Evolutionary conservation across 1,140 invertebrate genomes (phyloP).

Genomic region (Calephelis nemesis): DNA sequence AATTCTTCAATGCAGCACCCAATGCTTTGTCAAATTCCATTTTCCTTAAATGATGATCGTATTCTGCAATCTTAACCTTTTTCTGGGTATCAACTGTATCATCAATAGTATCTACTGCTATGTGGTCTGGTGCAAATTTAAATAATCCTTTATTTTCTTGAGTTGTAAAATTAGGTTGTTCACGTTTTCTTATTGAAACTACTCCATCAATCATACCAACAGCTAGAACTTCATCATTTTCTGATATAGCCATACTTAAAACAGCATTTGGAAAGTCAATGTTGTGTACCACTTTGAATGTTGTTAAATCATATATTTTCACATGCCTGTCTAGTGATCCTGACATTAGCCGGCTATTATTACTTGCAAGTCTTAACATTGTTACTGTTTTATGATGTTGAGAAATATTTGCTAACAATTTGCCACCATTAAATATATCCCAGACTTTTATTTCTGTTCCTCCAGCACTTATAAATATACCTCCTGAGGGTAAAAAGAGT

Average conservation of each 20-base stretch:
- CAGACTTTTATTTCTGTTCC: constrained; percentile 95
- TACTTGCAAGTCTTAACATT: constrained; percentile 87
- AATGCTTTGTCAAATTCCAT: constrained; percentile 92
- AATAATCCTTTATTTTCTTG: constrained; percentile 63
- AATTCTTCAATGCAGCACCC: constrained; percentile 83
- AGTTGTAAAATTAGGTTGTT: constrained; percentile 76
- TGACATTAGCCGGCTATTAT: constrained; percentile 91
- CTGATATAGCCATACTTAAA: constrained; percentile 90
- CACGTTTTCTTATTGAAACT: constrained; percentile 90
- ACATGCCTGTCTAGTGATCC: constrained; percentile 96
- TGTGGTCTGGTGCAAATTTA: constrained; percentile 80
- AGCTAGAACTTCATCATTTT: constrained; percentile 90
- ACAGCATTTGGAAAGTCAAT: constrained; percentile 95
- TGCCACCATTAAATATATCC: constrained; percentile 93
- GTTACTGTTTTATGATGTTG: constrained; percentile 97
- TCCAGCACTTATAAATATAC: constrained; percentile 94
- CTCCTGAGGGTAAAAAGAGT: constrained; percentile 92
- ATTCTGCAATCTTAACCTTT: constrained; percentile 76
- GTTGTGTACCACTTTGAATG: constrained; percentile 93
- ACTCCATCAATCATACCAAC: constrained; percentile 96
- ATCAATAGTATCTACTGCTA: constrained; percentile 76
- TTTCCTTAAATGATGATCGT: constrained; percentile 87
- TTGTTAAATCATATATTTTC: constrained; percentile 94
- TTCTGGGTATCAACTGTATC: constrained; percentile 68
- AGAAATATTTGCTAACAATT: constrained; percentile 87